Evolutionary conservation across 2,797 vertebrate species (phyloP).

Genomic region (Galago senegalensis): DNA sequence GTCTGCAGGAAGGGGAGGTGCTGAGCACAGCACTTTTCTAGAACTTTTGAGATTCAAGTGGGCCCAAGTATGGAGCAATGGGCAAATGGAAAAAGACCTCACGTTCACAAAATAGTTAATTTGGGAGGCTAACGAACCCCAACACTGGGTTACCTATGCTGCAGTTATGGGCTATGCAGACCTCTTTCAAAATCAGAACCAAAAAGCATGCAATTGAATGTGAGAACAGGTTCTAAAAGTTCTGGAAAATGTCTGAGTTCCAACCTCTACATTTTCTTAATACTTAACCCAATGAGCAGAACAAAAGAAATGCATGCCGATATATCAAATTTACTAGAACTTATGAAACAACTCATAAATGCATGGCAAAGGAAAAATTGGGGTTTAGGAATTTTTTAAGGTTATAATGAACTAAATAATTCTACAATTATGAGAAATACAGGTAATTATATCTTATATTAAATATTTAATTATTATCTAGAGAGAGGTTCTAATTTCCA

Average conservation of each 20-base stretch:
- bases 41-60: background rate
- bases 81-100: background rate
- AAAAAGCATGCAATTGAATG: background rate
- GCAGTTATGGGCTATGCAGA: background rate
- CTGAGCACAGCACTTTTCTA: background rate
- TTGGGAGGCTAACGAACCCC: background rate
- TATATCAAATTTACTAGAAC: background rate
- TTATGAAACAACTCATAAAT: background rate
- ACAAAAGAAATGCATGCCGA: background rate
- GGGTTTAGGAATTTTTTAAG: background rate
- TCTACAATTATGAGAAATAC: background rate
- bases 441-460: constrained; percentile 39
- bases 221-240: background rate
- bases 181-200: constrained; percentile 8
- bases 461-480: constrained; percentile 41
- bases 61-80: background rate
- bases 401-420: constrained; percentile 43
- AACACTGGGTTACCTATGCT: background rate
- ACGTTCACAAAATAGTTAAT: background rate
- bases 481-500: constrained; percentile 50
- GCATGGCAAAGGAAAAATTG: constrained; percentile 25
- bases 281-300: background rate
- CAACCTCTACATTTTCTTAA: background rate
- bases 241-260: background rate
- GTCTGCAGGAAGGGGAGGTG: background rate